phyloP scores from a whole-genome alignment of 2,797 vertebrate genomes.

The Malacoctenus gilli region DNA sequence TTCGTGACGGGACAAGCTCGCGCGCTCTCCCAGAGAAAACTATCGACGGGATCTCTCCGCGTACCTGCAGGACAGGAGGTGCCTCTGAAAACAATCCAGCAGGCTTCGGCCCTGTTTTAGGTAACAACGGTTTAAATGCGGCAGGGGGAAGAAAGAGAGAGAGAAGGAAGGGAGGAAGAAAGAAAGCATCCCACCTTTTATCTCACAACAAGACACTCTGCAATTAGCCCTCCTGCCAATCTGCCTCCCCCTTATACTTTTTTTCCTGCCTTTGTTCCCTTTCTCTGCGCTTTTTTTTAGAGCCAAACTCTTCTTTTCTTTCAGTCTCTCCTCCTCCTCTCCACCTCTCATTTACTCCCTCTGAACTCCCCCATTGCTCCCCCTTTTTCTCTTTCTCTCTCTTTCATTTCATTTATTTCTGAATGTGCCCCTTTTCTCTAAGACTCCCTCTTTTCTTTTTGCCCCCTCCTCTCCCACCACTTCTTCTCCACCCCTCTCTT shows the following conservation, averaged over 20 bases:
- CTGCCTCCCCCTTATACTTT: slow-evolving; percentile 44
- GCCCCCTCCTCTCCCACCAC: slow-evolving; percentile 22
- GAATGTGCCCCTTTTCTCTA: slow-evolving; percentile 61
- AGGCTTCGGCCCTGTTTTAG: slow-evolving; percentile 15
- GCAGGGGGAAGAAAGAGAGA: not conserved
- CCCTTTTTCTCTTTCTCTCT: slow-evolving; percentile 55
- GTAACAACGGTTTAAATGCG: slow-evolving; percentile 43
- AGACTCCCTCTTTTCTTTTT: slow-evolving; percentile 28
- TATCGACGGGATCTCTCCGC: slow-evolving; percentile 54
- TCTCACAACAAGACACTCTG: slow-evolving; percentile 46
- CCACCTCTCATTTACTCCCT: slow-evolving; percentile 52
- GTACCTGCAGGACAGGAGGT: slow-evolving; percentile 56
- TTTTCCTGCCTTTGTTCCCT: slow-evolving; percentile 52
- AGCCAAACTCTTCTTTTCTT: slow-evolving; percentile 47
- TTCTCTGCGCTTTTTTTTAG: slow-evolving; percentile 39
- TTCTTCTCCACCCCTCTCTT: slow-evolving; percentile 68
- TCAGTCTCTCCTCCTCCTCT: slow-evolving; percentile 53
- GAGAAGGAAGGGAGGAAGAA: not conserved
- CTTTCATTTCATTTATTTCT: slow-evolving; percentile 70
- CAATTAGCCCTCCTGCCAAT: slow-evolving; percentile 61
- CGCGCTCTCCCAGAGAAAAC: slow-evolving; percentile 31
- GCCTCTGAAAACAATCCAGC: slow-evolving; percentile 47
- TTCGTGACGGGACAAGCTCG: slow-evolving; percentile 69
- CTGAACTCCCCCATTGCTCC: slow-evolving; percentile 32
- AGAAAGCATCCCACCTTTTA: slow-evolving; percentile 47